Evolutionary conservation across 2,113 vertebrate species (phyloP).

Genomic region (Cheirogaleus medius): DNA sequence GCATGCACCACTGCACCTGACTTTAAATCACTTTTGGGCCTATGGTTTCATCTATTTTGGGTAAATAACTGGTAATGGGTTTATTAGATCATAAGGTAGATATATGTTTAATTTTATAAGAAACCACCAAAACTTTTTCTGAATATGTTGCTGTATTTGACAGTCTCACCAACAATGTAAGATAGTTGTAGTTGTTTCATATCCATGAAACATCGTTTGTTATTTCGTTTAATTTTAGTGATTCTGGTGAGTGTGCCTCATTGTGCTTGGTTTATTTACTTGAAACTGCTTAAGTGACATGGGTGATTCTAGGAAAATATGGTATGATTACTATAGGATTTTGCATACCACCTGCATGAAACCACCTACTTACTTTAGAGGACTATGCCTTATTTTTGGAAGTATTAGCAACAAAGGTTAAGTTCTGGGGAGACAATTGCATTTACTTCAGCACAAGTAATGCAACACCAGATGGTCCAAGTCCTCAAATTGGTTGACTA

Average conservation of each 20-base stretch:
- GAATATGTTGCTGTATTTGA: not conserved
- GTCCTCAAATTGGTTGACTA: not conserved
- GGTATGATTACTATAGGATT: not conserved
- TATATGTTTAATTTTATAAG: not conserved
- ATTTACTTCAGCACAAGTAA: not conserved
- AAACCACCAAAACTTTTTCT: not conserved
- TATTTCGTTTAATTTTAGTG: not conserved
- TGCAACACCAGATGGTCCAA: not conserved
- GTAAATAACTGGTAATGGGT: not conserved
- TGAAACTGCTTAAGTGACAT: not conserved
- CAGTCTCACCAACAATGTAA: not conserved
- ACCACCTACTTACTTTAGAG: not conserved
- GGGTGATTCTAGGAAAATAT: not conserved
- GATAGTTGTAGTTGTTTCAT: not conserved
- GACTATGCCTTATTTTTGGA: not conserved
- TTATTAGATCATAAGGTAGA: not conserved
- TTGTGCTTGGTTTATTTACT: not conserved
- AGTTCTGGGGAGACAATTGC: not conserved
- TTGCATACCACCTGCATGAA: not conserved
- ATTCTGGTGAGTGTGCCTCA: not conserved
- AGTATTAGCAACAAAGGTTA: not conserved
- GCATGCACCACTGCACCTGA: not conserved
- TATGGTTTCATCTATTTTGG: not conserved
- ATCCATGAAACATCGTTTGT: not conserved
- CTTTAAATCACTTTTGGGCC: not conserved